Base-by-base conservation (phyloP, 1,140 invertebrate genomes). In the Zaprionus nigranus region DNA sequence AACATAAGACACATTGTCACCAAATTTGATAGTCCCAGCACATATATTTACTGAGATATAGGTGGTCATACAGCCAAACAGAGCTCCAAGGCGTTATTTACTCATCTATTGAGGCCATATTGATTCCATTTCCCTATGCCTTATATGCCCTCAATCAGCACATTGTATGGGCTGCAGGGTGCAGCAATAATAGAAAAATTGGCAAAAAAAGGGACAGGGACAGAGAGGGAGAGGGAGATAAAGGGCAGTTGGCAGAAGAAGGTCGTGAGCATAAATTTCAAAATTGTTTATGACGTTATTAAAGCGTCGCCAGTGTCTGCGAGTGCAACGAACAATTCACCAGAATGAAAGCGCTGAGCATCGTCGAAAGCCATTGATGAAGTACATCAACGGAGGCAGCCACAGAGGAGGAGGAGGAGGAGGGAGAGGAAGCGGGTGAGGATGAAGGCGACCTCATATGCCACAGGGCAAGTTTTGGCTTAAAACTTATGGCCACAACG, bases 241-340 rank as follows among this genome's bases (percentile, higher is more conserved):
- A 56, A 68, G 72, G 64, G 71, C 68, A 73, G 65, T 63, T 46
- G 54, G 59, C 38, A 85, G 46, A 90, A 88, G 86, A 90, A 88
- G 86, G 85, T 88, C 85, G 85, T 90, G 85, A 88, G 85, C 81
- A 90, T 88, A 90, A 85, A 88, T 88, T 88, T 88, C 60, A 64
- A 90, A 88, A 88, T 88, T 90, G 81, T 88, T 88, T 88, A 90
- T 68, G 76, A 80, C 61, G 79, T 78, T 71, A 63, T 81, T 76
- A 73, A 73, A 77, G 74, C 74, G 57, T 62, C 61, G 62, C 68
- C 46, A 57, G 28, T 57, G 57, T 73, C 64, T 38, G 34, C 26
- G 17, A 28, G 49, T 28, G 5, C 24, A 28, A 9, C 60, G 68
- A 72, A 76, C 74, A 71, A 72, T 66, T 72, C 61, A 60, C 67